Percentiles rank a stretch among this genome's conserved stretches.
phyloP scores from a whole-genome alignment of 2,797 vertebrate genomes.

The Dermochelys coriacea region DNA sequence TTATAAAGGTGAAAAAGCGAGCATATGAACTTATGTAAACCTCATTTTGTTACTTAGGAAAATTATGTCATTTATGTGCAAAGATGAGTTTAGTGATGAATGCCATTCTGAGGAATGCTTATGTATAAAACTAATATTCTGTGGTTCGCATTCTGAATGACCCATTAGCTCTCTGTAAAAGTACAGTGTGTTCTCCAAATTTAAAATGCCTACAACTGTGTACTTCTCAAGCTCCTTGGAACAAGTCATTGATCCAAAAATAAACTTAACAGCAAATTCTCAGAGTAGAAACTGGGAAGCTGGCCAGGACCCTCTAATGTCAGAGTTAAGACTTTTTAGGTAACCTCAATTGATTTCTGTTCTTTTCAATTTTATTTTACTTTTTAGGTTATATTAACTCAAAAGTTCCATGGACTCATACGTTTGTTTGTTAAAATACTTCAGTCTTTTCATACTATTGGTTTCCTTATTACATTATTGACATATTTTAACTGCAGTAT shows the following conservation, averaged over 20 bases:
- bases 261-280: neutral
- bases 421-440: neutral
- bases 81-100: neutral
- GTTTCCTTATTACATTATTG: neutral
- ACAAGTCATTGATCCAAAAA: neutral
- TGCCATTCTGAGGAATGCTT: neutral
- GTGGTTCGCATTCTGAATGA: neutral
- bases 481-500: neutral
- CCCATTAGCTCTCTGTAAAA: neutral
- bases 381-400: neutral
- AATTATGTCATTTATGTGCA: neutral
- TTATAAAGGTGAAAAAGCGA: fast-evolving
- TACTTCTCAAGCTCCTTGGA: neutral
- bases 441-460: neutral
- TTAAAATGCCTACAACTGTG: neutral
- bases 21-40: neutral
- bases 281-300: neutral
- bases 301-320: neutral
- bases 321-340: neutral
- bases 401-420: neutral
- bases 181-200: neutral
- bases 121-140: neutral
- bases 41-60: neutral
- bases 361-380: neutral
- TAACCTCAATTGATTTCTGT: neutral